These are phyloP conservation scores for Coenobita brevimanus DNA, from an alignment of 1,140 invertebrate species.

Conservation along the genomic window DNA sequence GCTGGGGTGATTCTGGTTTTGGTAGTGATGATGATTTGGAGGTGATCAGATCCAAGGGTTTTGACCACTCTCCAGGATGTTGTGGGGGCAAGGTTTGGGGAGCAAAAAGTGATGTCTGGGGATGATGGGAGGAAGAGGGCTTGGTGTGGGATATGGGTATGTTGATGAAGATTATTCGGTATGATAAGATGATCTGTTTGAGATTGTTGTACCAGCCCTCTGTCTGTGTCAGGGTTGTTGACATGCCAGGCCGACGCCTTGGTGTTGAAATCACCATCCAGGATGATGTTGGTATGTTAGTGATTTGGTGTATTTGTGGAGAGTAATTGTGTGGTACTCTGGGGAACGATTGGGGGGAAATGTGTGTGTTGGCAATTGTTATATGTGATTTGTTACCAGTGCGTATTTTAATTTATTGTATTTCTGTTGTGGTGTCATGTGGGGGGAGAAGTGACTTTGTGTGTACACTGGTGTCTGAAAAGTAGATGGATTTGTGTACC, in stretches of 20 bases:
- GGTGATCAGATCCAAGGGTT: too few species aligned
- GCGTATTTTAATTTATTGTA: conserved; percentile 17
- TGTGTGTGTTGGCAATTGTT: conserved; percentile 1
- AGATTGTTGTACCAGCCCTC: neutral
- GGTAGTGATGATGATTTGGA: neutral
- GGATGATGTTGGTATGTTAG: conserved; percentile 6
- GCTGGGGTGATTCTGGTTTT: conserved; percentile 1
- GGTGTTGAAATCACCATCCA: conserved; percentile 18
- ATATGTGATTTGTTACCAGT: neutral
- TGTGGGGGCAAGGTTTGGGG: too few species aligned
- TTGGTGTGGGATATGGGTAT: neutral
- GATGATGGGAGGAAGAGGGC: too few species aligned
- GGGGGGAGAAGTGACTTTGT: neutral
- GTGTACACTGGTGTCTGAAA: neutral
- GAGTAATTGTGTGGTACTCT: too few species aligned
- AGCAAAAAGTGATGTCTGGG: too few species aligned
- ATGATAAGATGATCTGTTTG: neutral
- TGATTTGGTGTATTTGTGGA: neutral
- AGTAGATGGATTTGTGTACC: neutral
- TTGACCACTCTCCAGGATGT: too few species aligned
- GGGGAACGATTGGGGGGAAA: too few species aligned
- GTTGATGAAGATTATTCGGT: neutral
- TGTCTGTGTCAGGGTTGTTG: too few species aligned
- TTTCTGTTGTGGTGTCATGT: neutral
- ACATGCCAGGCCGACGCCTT: neutral